phyloP scores from a whole-genome alignment of 2,888 invertebrate species.

The Chloromyia formosa region DNA sequence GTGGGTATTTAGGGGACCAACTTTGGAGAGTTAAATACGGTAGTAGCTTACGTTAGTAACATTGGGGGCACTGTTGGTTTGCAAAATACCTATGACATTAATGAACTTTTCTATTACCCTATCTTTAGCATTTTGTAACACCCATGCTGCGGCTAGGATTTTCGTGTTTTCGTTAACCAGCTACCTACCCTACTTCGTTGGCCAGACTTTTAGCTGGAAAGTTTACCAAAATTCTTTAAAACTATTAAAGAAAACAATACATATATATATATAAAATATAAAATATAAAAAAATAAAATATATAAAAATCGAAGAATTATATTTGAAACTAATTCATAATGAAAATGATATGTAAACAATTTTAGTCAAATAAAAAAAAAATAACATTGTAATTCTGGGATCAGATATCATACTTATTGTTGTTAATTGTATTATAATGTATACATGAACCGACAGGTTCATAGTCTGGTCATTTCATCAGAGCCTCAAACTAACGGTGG shows the following conservation, averaged over 20 bases:
- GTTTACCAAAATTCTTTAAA: background rate
- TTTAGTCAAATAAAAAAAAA: background rate
- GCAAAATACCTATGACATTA: too few relatives aligned
- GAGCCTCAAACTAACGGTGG: conserved; percentile 11
- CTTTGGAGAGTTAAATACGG: too few relatives aligned
- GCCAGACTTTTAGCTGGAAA: background rate
- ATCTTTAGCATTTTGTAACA: too few relatives aligned
- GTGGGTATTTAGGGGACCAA: too few relatives aligned
- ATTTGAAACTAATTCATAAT: conserved; percentile 3
- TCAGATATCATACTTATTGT: background rate
- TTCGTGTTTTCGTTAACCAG: too few relatives aligned
- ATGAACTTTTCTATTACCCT: too few relatives aligned
- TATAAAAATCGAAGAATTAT: conserved; percentile 13
- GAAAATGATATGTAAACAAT: conserved; percentile 5
- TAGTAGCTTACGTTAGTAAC: too few relatives aligned
- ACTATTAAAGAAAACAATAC: conserved; percentile 8
- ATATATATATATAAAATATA: too few relatives aligned
- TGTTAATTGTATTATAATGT: background rate
- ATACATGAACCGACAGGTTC: background rate
- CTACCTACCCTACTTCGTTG: too few relatives aligned
- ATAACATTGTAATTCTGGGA: background rate
- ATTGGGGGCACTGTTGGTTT: too few relatives aligned
- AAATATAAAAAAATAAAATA: too few relatives aligned
- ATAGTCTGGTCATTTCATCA: background rate
- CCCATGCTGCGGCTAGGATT: too few relatives aligned